Conservation (phyloP, 2,888 invertebrate genomes). For the Tachina grossa region DNA sequence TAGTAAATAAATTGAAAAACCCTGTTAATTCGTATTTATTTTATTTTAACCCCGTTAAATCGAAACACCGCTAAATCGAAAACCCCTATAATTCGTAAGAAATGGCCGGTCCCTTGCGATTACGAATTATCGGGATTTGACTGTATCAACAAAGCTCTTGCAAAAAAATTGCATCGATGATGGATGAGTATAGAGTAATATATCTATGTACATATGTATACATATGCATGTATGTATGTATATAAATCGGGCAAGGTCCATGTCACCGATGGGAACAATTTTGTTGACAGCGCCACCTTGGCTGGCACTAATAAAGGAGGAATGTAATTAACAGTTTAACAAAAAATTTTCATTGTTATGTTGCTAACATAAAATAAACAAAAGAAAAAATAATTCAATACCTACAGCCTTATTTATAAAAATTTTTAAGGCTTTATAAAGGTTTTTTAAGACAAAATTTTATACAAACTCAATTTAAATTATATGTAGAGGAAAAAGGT, state of each 20-base stretch:
- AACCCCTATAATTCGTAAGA: too few species aligned
- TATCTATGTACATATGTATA: not conserved
- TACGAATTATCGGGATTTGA: too few species aligned
- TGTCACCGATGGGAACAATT: conserved; percentile 28
- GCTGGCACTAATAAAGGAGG: conserved; percentile 31
- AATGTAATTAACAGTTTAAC: conserved; percentile 30
- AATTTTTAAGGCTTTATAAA: too few species aligned
- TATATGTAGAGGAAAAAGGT: not conserved
- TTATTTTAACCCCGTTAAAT: too few species aligned
- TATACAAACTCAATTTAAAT: not conserved
- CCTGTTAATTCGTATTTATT: too few species aligned
- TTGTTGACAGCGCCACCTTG: conserved; percentile 48
- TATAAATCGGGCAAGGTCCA: conserved; percentile 25
- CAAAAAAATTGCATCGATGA: conserved; percentile 6
- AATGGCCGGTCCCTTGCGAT: too few species aligned
- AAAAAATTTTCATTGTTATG: conserved; percentile 3
- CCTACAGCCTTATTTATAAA: too few species aligned
- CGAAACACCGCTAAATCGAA: too few species aligned
- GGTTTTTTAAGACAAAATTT: too few species aligned
- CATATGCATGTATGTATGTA: not conserved
- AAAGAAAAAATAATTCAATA: not conserved
- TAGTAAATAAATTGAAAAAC: too few species aligned
- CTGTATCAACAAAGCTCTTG: conserved; percentile 26
- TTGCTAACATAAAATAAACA: conserved; percentile 10
- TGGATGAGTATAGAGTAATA: not conserved